Evolutionary conservation across 2,113 vertebrate genomes (phyloP), one percentile per base, ranked within the genome.

Genomic region (Dasyornis broadbenti): DNA sequence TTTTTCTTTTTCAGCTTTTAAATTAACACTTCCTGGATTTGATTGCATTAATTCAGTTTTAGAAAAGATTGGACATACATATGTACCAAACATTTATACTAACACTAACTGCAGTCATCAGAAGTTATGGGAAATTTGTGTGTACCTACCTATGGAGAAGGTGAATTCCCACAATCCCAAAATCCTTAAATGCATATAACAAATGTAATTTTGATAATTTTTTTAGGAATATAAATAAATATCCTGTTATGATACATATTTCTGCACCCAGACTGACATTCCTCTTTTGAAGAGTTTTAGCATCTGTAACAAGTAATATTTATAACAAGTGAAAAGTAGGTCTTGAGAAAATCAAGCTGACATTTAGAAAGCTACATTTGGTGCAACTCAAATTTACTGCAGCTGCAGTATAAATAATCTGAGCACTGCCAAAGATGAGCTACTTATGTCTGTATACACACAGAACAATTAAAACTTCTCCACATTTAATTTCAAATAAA

Each of bases 361-460:
- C 93, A 93, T 96, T 96, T 96, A 78, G 56, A 94, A 37, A 93
- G 65, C 86, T 81, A 92, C 92, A 96, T 94, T 96, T 95, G 76
- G 86, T 86, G 88, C 82, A 89, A 86, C 69, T 88, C 90, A 90
- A 70, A 95, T 92, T 86, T 70, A 94, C 92, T 93, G 92, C 94
- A 96, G 90, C 93, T 96, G 84, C 86, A 86, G 87, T 77, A 92
- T 76, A 95, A 97, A 92, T 92, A 94, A 94, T 81, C 72, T 42
- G 60, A 94, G 82, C 23, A 27, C 61, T 94, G 92, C 83, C 80
- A 86, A 89, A 85, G 80, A 95, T 81, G 92, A 95, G 72, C 82
- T 81, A 82, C 92, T 96, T 89, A 73, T 53, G 37, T 83, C 80
- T 93, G 88, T 86, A 93, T 88, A 86, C 45, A 94, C 64, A 78